A percentile compares a stretch with the other conserved stretches of the same genome.
These are phyloP conservation scores for Lucilia cuprina DNA, from an alignment of 1,140 invertebrate genomes.

Conservation along the genomic window DNA sequence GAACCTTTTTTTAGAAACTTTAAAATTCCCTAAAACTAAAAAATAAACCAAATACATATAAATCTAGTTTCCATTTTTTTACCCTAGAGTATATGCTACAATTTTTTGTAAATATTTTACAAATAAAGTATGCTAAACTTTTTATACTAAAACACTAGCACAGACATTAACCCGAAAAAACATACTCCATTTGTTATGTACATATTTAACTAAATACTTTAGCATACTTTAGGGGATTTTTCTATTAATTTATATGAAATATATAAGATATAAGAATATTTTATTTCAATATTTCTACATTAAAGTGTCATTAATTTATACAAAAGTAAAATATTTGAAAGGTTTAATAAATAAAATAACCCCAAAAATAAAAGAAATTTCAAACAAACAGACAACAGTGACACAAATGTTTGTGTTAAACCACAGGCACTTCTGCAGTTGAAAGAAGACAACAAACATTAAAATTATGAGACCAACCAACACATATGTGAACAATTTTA, in stretches of 20 bases:
- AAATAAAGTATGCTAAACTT: background rate
- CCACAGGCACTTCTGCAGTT: conserved; percentile 9
- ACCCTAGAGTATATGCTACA: background rate
- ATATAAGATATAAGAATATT: too few relatives aligned
- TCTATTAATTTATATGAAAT: background rate
- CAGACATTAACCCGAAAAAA: background rate
- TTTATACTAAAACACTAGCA: background rate
- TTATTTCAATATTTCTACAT: background rate
- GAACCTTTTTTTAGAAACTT: too few relatives aligned
- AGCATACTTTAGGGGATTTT: background rate
- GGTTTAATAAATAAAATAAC: background rate
- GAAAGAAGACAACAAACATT: conserved; percentile 4
- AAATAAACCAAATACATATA: too few relatives aligned
- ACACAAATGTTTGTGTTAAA: background rate
- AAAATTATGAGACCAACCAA: conserved; percentile 15
- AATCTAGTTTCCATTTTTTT: background rate
- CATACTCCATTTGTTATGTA: too few relatives aligned
- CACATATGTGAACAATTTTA: background rate
- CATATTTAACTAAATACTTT: background rate
- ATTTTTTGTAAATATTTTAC: background rate
- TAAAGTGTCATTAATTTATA: background rate
- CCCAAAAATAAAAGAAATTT: background rate
- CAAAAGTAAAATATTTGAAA: background rate
- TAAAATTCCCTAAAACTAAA: too few relatives aligned
- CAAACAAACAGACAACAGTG: background rate